Base-by-base conservation (phyloP, 2,888 invertebrate species). In the Pedicia rivosa region DNA sequence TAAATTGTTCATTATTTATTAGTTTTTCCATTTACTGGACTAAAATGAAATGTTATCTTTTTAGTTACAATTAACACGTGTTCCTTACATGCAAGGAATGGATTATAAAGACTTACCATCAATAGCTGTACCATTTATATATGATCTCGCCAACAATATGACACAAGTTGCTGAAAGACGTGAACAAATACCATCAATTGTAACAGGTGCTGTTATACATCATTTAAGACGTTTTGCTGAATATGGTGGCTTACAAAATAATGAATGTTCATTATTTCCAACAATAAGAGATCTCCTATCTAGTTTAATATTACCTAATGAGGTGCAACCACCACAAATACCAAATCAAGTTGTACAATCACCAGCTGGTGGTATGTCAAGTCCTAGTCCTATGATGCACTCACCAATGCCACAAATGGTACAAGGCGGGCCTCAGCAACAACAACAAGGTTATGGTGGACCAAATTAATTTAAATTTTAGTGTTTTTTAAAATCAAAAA, bases 181-280 rank as follows among this genome's bases (percentile, higher is more conserved):
- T 31, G 86, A 86, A 47, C 65, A 73, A 3, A n/a, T n/a, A n/a
- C 65, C 66, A 12, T 68, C 70, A 6, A 67, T 72, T 1, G 69
- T 69, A 2, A 68, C 71, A 44, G 65, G 71, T 5, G 73, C 76
- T 1, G 76, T 74, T 0, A 73, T 70, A 38, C 61, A 70, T 14
- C 67, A 77, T 40, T 59, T 80, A 10, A 74, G 78, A 48, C 64
- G 73, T 34, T 86, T 83, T 55, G 72, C 77, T 37, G 86, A 87
- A 51, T 83, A 77, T 55, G 72, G 72, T 46, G 69, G 62, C 5
- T 37, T 40, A 29, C 65, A 66, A 69, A 88, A 62, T 78, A 82
- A 66, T 66, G 90, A 92, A 53, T 92, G 92, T 57, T 84, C 88
- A 12, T 71, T 94, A 37, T 91, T 83, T 61, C 90, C 91, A 20